Base-by-base conservation (phyloP, 2,888 invertebrate species). In the Sarcophaga caerulescens region DNA sequence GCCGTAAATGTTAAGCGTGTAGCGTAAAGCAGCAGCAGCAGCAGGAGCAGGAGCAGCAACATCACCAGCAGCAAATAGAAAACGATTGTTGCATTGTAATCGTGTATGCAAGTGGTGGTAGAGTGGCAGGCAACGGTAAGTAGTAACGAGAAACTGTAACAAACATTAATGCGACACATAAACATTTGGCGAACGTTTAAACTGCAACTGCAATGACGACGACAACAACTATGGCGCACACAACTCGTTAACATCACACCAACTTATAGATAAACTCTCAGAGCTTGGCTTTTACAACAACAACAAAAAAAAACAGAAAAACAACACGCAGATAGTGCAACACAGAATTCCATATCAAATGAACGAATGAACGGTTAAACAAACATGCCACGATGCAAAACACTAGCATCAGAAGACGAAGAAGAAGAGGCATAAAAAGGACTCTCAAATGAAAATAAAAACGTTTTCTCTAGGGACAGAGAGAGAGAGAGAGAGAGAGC, bases 61-160 rank as follows among this genome's bases (percentile, higher is more conserved):
- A 47, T 14, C 14, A 12, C 14, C 5, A 52, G 17, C 17, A 52
- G 52, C 17, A 52, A 35, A 82, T 25, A 65, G 75, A 78, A 84
- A 86, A 86, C 77, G 81, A 71, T 84, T 84, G 81, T 81, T 84
- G 86, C 78, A 86, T 84, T 81, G 81, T 81, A 86, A 86, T 86
- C 86, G 74, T 35, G 35, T 35, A 75, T 81, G 78, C 70, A 86
- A 82, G 82, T 82, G 79, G 21, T 76, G 79, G 57, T 76, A 73
- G 62, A 73, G n/a, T 59, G 11, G 17, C 25, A 10, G 47, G 8
- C 71, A 12, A 57, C 17, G 45, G 23, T 52, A 11, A 63, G 52
- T 19, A 17, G 2, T 8, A 60, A 60, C 4, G n/a, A 5, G 60
- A 75, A 12, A 44, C 35, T 35, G 35, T 35, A 70, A 76, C 71